Base-by-base conservation (phyloP, 2,797 vertebrate genomes). In the Rhodeus uyekii region DNA sequence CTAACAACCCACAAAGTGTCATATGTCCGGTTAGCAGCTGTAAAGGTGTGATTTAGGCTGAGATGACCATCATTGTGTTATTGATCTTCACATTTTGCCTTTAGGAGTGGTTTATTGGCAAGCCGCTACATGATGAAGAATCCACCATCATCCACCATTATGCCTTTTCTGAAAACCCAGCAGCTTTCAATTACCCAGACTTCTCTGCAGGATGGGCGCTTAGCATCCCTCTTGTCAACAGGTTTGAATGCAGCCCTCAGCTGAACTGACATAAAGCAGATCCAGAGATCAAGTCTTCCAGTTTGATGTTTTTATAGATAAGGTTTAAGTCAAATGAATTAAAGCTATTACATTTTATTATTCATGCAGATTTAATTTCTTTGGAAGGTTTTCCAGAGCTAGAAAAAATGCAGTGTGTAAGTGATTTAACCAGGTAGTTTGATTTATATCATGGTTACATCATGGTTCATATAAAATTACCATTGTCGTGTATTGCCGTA, bases 121-220 rank as follows among this genome's bases (percentile, higher is more conserved):
- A 97, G 93, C 92, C 96, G 0, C 93, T 99, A 12, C 89, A 96
- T 29, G 97, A 99, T 67, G 95, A 96, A 86, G 97, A 99, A 89
- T 97, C 97, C 27, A 98, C 98, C 87, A 98, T 99, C 90, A 98
- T 99, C 91, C 98, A 99, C 93, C 98, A 99, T 94, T 99, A 99
- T 32, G 97, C 97, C 92, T 99, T 99, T 90, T 96, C 97, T 72
- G 97, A 98, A 93, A 97, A 98, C 88, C 97, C 97, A 67, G 92
- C 94, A 2, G 58, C 92, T 89, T 99, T 99, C 89, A 95, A 97
- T 88, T 99, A 97, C 92, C 97, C 98, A 29, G 98, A 99, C 92
- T 99, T 99, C 87, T 92, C 96, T 86, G 97, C 97, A 73, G 96
- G 95, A 69, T 99, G 98, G 97, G 97, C 94, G 42, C 91, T 99